Conservation (phyloP, 2,888 invertebrate genomes). For the Auanema freiburgensis region DNA sequence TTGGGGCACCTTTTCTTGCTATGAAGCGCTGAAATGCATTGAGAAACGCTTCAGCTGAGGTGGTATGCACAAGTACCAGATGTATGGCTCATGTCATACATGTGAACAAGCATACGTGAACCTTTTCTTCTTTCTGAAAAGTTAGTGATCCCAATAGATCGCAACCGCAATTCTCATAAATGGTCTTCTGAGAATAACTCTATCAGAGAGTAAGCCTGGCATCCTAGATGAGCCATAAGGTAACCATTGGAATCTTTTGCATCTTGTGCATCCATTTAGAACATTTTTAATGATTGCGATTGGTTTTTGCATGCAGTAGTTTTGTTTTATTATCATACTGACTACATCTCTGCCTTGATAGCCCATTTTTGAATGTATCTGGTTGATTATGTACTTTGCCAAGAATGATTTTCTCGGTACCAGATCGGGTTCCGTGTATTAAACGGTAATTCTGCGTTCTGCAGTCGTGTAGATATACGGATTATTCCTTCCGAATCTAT, state of each 20-base stretch:
- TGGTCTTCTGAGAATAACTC: not conserved
- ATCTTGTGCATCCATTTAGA: not conserved
- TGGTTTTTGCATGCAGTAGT: not conserved
- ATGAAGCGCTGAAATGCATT: not conserved
- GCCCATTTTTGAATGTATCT: too few relatives aligned
- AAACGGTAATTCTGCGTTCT: too few relatives aligned
- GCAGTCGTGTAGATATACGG: too few relatives aligned
- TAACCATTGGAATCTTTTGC: not conserved
- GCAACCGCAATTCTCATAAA: not conserved
- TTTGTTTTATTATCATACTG: too few relatives aligned
- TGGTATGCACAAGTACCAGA: not conserved
- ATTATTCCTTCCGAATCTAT: too few relatives aligned
- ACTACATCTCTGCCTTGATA: too few relatives aligned
- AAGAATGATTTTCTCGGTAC: too few relatives aligned
- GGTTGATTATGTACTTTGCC: too few relatives aligned
- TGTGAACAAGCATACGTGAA: conserved; percentile 1
- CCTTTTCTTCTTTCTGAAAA: not conserved
- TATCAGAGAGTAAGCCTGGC: not conserved
- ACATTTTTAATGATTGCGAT: not conserved
- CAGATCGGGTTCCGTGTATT: too few relatives aligned
- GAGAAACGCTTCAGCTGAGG: not conserved
- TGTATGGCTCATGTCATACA: conserved; percentile 5
- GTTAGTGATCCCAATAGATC: not conserved
- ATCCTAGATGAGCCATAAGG: not conserved
- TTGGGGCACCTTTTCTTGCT: not conserved